phyloP scores from a whole-genome alignment of 2,888 invertebrate genomes.

The Zeuzera pyrina region DNA sequence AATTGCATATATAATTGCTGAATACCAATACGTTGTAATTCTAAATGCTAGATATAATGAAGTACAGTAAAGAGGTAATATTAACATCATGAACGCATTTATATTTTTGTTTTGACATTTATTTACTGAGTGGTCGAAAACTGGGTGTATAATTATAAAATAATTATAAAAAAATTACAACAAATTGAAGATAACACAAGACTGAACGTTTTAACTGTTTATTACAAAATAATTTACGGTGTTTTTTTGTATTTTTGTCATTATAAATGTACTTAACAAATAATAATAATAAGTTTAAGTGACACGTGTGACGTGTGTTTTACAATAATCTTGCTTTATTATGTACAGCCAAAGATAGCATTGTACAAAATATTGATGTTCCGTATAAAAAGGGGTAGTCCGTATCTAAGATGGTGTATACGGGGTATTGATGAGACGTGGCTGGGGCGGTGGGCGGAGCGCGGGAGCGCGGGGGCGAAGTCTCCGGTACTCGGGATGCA shows the following conservation, averaged over 20 bases:
- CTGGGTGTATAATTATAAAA: too few species aligned
- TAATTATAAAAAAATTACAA: conserved; percentile 7
- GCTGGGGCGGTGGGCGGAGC: conserved; percentile 15
- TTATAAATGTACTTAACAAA: conserved; percentile 68
- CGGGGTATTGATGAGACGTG: conserved; percentile 28
- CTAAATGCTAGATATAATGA: too few species aligned
- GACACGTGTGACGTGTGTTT: conserved; percentile 70
- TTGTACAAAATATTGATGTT: conserved; percentile 57
- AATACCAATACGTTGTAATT: too few species aligned
- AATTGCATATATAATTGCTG: too few species aligned
- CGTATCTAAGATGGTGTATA: conserved; percentile 55
- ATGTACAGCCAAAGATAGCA: conserved; percentile 64
- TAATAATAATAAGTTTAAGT: conserved; percentile 64
- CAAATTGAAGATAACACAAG: conserved; percentile 49
- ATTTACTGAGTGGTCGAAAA: too few species aligned
- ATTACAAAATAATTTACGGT: conserved; percentile 67
- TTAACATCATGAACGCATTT: too few species aligned
- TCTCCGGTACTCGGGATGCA: conserved; percentile 16
- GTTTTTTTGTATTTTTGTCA: conserved; percentile 56
- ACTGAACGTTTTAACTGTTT: conserved; percentile 57
- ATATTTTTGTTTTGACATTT: too few species aligned
- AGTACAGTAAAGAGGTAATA: too few species aligned
- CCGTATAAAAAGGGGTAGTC: conserved; percentile 63
- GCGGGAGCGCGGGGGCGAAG: conserved; percentile 18
- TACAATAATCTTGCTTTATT: conserved; percentile 69